Base-by-base conservation (phyloP, 1,140 invertebrate species). In the Pomacea maculata region DNA sequence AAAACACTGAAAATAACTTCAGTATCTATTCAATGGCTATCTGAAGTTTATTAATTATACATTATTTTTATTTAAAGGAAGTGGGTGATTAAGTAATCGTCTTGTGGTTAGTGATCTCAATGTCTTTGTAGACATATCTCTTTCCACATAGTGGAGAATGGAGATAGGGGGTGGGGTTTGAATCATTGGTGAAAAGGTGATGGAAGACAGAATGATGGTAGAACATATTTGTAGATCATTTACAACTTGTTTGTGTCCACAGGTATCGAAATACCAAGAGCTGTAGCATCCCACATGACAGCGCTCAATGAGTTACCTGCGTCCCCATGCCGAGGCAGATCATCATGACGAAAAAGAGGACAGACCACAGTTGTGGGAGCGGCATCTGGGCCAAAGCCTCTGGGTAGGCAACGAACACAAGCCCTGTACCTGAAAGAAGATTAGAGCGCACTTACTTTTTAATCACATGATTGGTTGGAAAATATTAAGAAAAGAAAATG, bases 311-410 rank as follows among this genome's bases (percentile, higher is more conserved):
- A 9, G 1, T 4, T 80, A 82, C 80, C 80, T 80, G 78, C 17
- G 83, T 80, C 10, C 80, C 96, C 82, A 98, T 94, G 65, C 97
- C 97, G 12, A 98, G 93, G 80, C 97, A 94, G 84, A 98, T 95
- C 45, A 98, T 92, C 98, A 99, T 99, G 81, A 96, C 93, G 89
- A 96, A 96, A 92, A 96, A 96, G 0, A 96, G 92, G 75, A 96
- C 91, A 7, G 95, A 95, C 96, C 96, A 96, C 5, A 96, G 91
- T 1, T 95, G 95, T 4, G 95, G 94, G 9, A 96, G 92, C 0
- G 95, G 95, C 79, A 96, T 90, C 78, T 95, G 93, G 1, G 95
- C 94, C 10, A 96, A 94, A 0, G 96, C 95, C 89, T 96, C 95
- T 0, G 96, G 95, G 88, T 96, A 96, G 5, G 95, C 95, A 81